Percentiles rank a stretch among this genome's conserved stretches.
Conservation (phyloP, 2,113 vertebrate genomes). For the Ariopsis seemanni region DNA sequence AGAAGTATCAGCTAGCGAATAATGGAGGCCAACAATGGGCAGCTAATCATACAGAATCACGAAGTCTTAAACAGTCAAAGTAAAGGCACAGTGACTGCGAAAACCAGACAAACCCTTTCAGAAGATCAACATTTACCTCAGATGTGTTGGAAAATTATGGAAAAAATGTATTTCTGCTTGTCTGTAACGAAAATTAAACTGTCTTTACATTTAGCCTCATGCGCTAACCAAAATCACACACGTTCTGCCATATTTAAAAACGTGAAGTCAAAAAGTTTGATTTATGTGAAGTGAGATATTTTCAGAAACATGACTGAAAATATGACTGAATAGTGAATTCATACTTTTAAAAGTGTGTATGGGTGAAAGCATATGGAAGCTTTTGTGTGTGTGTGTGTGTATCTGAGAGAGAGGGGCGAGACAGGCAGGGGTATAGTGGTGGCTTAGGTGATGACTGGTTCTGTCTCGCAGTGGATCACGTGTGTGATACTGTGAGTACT, state of each 20-base stretch:
- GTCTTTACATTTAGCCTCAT: neutral
- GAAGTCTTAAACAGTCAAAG: neutral
- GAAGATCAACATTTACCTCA: neutral
- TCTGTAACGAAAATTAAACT: neutral
- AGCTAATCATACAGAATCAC: neutral
- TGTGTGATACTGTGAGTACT: constrained; percentile 49
- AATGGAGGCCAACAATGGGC: neutral
- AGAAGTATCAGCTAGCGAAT: neutral
- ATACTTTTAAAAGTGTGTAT: neutral
- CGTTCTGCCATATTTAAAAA: neutral
- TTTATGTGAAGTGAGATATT: neutral
- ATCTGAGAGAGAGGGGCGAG: neutral
- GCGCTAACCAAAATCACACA: neutral
- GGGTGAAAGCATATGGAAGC: neutral
- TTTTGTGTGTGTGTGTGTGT: neutral
- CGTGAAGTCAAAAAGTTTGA: neutral
- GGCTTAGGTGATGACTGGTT: constrained; percentile 67
- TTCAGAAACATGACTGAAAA: neutral
- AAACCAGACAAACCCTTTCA: neutral
- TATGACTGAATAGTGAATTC: neutral
- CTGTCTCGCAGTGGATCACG: constrained; percentile 69
- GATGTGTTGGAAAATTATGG: neutral
- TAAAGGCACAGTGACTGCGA: neutral
- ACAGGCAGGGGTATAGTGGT: constrained; percentile 48
- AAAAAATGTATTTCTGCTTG: neutral